Conservation (phyloP, 92 coral and sea anemone species). For the Parazoanthus atlanticus region DNA sequence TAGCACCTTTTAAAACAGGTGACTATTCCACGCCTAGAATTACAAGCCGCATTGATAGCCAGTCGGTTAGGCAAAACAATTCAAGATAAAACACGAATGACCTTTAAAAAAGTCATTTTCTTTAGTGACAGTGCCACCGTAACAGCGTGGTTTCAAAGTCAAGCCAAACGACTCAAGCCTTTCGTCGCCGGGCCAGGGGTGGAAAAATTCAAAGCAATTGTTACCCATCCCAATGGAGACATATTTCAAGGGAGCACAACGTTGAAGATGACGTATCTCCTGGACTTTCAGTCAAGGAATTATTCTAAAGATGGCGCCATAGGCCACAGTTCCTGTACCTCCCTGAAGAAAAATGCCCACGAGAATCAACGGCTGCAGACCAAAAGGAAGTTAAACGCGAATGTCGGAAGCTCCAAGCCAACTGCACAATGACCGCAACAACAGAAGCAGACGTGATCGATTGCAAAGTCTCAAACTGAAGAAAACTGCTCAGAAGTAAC, state of each 20-base stretch:
- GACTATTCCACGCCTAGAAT: too few species aligned
- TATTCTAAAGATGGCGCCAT: conserved; percentile 53
- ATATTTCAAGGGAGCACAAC: conserved; percentile 56
- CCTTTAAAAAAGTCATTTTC: conserved; percentile 2
- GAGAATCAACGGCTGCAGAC: conserved; percentile 17
- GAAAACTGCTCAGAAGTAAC: conserved; percentile 49
- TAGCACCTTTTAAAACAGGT: too few species aligned
- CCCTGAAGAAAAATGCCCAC: conserved; percentile 51
- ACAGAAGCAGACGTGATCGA: conserved; percentile 37
- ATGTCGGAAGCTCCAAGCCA: conserved; percentile 31
- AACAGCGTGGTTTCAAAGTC: conserved; percentile 18
- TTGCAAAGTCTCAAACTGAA: too few species aligned
- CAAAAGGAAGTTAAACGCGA: conserved; percentile 48
- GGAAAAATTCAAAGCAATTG: conserved; percentile 58
- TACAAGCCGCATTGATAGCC: conserved; percentile 13
- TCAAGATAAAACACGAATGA: conserved; percentile 20
- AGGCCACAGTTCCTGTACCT: conserved; percentile 54
- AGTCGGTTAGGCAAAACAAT: conserved; percentile 9
- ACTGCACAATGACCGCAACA: background rate
- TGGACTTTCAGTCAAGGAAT: conserved; percentile 47
- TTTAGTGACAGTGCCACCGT: conserved; percentile 14
- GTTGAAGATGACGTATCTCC: conserved; percentile 63
- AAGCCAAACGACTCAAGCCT: conserved; percentile 58
- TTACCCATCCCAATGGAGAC: conserved; percentile 61
- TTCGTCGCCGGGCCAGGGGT: conserved; percentile 60